Conservation (phyloP, 2,113 vertebrate species). For the Daboia siamensis region DNA sequence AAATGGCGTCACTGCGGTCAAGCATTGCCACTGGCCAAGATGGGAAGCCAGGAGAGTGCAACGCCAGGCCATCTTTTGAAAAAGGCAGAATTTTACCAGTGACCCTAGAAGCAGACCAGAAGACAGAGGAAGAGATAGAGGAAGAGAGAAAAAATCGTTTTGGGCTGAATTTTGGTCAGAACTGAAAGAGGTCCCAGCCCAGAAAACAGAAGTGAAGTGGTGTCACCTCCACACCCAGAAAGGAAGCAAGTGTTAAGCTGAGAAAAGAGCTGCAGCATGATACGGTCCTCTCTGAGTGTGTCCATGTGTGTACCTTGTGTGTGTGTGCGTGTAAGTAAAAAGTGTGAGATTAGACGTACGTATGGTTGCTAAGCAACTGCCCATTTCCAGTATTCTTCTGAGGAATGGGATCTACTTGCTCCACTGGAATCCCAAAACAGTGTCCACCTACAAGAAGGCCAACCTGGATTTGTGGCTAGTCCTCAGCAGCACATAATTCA, state of each 20-base stretch:
- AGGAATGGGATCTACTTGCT: background rate
- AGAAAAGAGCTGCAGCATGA: background rate
- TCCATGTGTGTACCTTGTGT: background rate
- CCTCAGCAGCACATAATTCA: background rate
- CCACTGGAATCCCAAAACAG: background rate
- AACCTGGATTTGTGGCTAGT: background rate
- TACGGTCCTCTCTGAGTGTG: background rate
- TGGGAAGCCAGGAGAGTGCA: background rate
- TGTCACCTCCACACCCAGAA: background rate
- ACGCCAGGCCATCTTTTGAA: background rate
- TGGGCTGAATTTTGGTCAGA: background rate
- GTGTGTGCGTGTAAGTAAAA: background rate
- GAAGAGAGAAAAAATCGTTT: background rate
- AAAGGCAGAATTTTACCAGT: background rate
- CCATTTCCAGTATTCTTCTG: background rate
- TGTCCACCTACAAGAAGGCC: background rate
- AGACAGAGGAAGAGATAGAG: background rate
- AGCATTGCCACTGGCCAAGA: background rate
- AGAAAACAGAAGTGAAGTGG: background rate
- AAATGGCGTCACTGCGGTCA: background rate
- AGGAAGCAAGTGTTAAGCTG: background rate
- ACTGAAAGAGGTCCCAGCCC: background rate
- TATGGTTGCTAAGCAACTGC: background rate
- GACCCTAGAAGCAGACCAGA: background rate
- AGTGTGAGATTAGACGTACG: background rate